Percentiles rank a stretch among this genome's conserved stretches.
phyloP scores from a whole-genome alignment of 2,113 vertebrate species.

The Alexandromys fortis region DNA sequence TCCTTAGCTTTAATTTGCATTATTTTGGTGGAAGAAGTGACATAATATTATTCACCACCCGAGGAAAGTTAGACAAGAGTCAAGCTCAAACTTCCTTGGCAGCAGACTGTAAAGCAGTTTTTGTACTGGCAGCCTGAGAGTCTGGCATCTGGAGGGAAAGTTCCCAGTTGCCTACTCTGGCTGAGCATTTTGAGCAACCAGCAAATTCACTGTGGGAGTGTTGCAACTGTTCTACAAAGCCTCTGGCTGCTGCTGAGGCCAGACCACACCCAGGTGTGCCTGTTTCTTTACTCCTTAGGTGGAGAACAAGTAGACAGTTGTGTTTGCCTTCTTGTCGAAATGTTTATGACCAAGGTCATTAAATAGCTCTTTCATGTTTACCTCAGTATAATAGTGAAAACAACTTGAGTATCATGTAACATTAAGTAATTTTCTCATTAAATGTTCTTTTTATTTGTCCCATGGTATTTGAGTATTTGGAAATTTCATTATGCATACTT shows the following conservation, averaged over 20 bases:
- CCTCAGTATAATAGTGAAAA: neutral
- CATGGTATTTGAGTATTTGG: neutral
- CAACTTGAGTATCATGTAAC: neutral
- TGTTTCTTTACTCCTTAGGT: neutral
- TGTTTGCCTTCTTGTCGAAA: neutral
- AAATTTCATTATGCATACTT: neutral
- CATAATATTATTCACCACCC: neutral
- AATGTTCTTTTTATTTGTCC: neutral
- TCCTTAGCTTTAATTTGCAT: conserved; percentile 26
- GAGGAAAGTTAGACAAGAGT: conserved; percentile 1
- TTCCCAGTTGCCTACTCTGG: neutral
- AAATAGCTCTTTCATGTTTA: neutral
- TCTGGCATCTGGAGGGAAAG: conserved; percentile 25
- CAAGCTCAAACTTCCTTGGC: conserved; percentile 25
- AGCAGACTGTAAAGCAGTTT: neutral
- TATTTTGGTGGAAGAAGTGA: conserved; percentile 16
- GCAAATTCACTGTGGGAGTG: neutral
- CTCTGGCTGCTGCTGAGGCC: too few relatives aligned
- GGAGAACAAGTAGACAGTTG: neutral
- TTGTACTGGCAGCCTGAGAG: neutral
- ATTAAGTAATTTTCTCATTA: neutral
- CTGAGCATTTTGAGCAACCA: conserved; percentile 2
- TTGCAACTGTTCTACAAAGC: neutral
- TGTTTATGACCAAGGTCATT: neutral
- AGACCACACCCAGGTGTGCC: neutral